Evolutionary conservation across 2,888 invertebrate genomes (phyloP), one percentile per base, ranked within the genome.

Genomic region (Fragum sueziense): DNA sequence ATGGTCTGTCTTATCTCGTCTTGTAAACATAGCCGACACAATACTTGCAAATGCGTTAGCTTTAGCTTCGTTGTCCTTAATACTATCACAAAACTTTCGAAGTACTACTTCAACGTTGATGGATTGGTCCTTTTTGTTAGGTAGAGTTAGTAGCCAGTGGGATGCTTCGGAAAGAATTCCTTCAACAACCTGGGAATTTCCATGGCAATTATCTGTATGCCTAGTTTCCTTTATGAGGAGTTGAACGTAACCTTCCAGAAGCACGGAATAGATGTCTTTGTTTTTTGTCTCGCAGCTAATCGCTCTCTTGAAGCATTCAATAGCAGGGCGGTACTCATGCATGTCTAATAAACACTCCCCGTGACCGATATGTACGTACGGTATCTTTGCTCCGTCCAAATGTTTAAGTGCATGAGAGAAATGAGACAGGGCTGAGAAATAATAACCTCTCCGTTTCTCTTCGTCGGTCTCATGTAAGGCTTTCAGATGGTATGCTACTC

Each of bases 271-370:
- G 14, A 57, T 20, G 14, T 27, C 29, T 20, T 57, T 7, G 57
- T 57, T 57, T 29, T 57, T 57, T 57, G 57, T 27, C 1, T 27
- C 57, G 29, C 69, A 52, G 20, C 37, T 37, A 17, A 71, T 47
- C 2, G 71, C 71, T 7, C 61, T 11, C 27, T 71, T 71, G 47
- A 59, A 71, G 31, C 61, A 33, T n/a, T 71, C 71, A n/a, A 71
- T 41, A 25, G 61, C 71, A 0, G 71, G 71, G 4, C 61, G 14
- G 29, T 61, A 71, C 33, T 71, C 37, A 20, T 37, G 20, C 59
- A 61, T 59, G n/a, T 71, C 71, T n/a, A 41, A 41, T 11, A 71
- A 47, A 25, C 61, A 71, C n/a, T 71, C 7, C 31, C 71, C 71
- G 27, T 61, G 71, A 61, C 27, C 1, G 17, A 71, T 20, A 33